These are phyloP conservation scores for Drosophila greeni DNA, from an alignment of 2,888 invertebrate genomes.

Conservation along the genomic window DNA sequence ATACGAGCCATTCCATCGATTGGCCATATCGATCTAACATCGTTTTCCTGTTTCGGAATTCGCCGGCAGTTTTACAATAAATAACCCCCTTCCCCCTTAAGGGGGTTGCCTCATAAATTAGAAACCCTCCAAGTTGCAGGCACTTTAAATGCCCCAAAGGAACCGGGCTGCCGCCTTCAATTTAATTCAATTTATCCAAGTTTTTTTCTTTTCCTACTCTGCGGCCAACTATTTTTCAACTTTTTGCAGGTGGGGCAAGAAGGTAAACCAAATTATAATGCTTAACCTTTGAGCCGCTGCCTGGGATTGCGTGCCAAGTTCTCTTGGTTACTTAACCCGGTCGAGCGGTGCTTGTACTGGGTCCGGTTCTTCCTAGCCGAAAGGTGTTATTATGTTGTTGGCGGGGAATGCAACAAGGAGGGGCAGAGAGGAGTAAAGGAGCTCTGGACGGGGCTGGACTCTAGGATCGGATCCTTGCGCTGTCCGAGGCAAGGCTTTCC, in stretches of 20 bases:
- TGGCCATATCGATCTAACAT: slow-evolving; percentile 66
- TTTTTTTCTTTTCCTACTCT: slow-evolving; percentile 22
- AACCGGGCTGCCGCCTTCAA: slow-evolving; percentile 37
- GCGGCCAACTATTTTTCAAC: slow-evolving; percentile 65
- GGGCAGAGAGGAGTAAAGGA: slow-evolving; percentile 1
- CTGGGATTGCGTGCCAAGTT: slow-evolving; percentile 71
- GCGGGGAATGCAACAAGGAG: slow-evolving; percentile 38
- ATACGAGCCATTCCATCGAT: slow-evolving; percentile 60
- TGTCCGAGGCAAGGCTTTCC: slow-evolving; percentile 15
- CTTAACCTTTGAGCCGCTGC: slow-evolving; percentile 70
- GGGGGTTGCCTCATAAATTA: slow-evolving; percentile 52
- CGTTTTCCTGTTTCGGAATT: slow-evolving; percentile 35
- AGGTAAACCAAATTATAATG: slow-evolving; percentile 68
- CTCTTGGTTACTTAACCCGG: slow-evolving; percentile 64
- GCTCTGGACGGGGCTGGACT: slow-evolving; percentile 25
- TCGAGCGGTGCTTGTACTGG: slow-evolving; percentile 47
- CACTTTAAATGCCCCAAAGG: slow-evolving; percentile 51
- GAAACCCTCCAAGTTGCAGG: slow-evolving; percentile 54
- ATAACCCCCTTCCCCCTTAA: slow-evolving; percentile 43
- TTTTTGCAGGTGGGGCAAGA: slow-evolving; percentile 41
- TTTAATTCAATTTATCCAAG: slow-evolving; percentile 63
- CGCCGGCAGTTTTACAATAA: slow-evolving; percentile 68
- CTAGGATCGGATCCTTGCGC: not conserved
- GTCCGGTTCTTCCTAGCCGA: slow-evolving; percentile 17
- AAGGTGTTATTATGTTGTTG: slow-evolving; percentile 59